These are phyloP conservation scores for Rosalia funebris DNA, from an alignment of 2,888 invertebrate genomes.

Conservation along the genomic window DNA sequence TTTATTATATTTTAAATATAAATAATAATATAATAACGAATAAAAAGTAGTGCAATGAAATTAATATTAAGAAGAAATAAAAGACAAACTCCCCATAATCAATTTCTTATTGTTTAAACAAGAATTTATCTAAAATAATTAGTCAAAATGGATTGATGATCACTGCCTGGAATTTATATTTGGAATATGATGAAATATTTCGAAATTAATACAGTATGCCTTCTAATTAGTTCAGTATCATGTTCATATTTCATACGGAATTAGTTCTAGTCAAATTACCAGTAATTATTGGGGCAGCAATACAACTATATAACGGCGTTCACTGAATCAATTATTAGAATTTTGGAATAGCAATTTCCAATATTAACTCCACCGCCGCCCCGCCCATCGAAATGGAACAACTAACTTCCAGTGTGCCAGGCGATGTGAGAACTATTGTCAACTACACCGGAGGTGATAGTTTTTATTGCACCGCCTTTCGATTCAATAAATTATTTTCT, in stretches of 20 bases:
- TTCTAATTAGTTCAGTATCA: slow-evolving; percentile 1
- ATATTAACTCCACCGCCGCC: background rate
- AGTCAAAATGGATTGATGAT: too few relatives aligned
- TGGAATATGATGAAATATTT: too few relatives aligned
- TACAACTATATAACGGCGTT: slow-evolving; percentile 8
- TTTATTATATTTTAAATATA: too few relatives aligned
- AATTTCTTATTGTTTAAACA: too few relatives aligned
- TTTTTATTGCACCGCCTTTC: slow-evolving; percentile 6
- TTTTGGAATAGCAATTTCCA: slow-evolving; percentile 9
- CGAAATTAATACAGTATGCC: too few relatives aligned
- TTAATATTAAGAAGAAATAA: too few relatives aligned
- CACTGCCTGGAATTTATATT: too few relatives aligned
- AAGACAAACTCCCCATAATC: too few relatives aligned
- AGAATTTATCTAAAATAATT: too few relatives aligned
- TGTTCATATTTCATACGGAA: slow-evolving; percentile 13
- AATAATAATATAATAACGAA: too few relatives aligned
- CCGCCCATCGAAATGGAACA: background rate
- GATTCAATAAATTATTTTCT: slow-evolving; percentile 18
- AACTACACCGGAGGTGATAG: slow-evolving; percentile 8
- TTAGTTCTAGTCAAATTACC: slow-evolving; percentile 5
- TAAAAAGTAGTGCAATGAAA: too few relatives aligned
- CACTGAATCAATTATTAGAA: slow-evolving; percentile 12
- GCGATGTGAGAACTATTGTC: slow-evolving; percentile 15
- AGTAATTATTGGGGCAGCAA: slow-evolving; percentile 1
- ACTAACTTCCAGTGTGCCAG: slow-evolving; percentile 5